Evolutionary conservation across 2,797 vertebrate genomes (phyloP).

Genomic region (Euthynnus affinis): DNA sequence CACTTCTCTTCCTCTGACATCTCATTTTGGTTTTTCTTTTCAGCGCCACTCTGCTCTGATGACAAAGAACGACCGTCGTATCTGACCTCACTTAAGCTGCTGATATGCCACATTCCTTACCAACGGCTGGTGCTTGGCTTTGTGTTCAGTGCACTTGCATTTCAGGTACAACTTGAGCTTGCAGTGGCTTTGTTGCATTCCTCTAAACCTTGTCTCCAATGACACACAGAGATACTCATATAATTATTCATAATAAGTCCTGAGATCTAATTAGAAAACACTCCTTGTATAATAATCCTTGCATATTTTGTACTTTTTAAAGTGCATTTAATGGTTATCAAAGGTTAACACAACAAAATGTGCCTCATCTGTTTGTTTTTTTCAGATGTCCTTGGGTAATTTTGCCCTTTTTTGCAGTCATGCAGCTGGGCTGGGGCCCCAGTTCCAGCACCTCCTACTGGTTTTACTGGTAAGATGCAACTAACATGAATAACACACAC

Average conservation of each 20-base stretch:
- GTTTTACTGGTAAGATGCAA: constrained; percentile 81
- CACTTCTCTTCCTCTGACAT: background rate
- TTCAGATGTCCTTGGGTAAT: constrained; percentile 85
- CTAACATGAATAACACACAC: background rate
- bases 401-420: constrained; percentile 87
- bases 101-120: constrained; percentile 78
- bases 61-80: constrained; percentile 61
- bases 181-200: background rate
- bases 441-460: constrained; percentile 85
- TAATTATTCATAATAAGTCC: background rate
- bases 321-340: background rate
- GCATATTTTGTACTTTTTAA: background rate
- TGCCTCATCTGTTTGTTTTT: constrained; percentile 24
- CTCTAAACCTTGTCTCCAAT: background rate
- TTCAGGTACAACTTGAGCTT: constrained; percentile 80
- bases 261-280: background rate
- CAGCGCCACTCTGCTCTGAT: constrained; percentile 57
- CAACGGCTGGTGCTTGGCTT: constrained; percentile 81
- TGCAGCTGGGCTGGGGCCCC: constrained; percentile 76
- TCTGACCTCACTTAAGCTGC: constrained; percentile 71
- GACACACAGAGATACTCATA: background rate
- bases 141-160: constrained; percentile 78
- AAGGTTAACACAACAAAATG: background rate
- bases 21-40: background rate
- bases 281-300: background rate